These are phyloP conservation scores for Drosophila rufa DNA, from an alignment of 1,140 invertebrate species.

Conservation along the genomic window DNA sequence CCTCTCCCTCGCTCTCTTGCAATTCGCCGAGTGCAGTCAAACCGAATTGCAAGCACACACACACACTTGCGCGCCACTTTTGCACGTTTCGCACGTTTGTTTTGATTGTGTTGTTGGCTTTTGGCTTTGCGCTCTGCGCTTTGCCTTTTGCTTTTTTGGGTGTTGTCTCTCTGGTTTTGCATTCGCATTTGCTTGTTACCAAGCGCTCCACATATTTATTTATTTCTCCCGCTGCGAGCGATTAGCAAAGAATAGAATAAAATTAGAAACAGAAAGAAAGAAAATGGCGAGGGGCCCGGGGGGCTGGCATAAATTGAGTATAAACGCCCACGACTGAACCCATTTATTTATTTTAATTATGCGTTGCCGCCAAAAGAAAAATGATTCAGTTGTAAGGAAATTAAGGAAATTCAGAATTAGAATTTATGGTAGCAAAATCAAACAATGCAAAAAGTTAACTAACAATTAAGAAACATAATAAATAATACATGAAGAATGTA, in stretches of 20 bases:
- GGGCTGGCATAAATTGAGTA: slow-evolving; percentile 4
- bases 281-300: background rate
- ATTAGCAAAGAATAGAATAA: slow-evolving; percentile 33
- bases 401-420: no score
- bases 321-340: slow-evolving; percentile 52
- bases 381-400: no score
- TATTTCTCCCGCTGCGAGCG: slow-evolving; percentile 9
- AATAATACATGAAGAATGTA: no score
- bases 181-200: slow-evolving; percentile 31
- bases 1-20: slow-evolving; percentile 11
- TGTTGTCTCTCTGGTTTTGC: slow-evolving; percentile 19
- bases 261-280: slow-evolving; percentile 8
- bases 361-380: background rate
- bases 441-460: background rate
- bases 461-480: background rate
- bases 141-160: slow-evolving; percentile 15
- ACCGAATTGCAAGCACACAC: slow-evolving; percentile 36
- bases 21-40: slow-evolving; percentile 63
- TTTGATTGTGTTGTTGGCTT: slow-evolving; percentile 44
- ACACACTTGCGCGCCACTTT: slow-evolving; percentile 4
- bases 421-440: background rate
- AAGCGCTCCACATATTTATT: slow-evolving; percentile 43
- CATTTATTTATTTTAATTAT: slow-evolving; percentile 50
- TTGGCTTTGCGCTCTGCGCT: slow-evolving; percentile 8
- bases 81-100: slow-evolving; percentile 23